phyloP scores from a whole-genome alignment of 2,888 invertebrate species.

The Ormia ochracea region DNA sequence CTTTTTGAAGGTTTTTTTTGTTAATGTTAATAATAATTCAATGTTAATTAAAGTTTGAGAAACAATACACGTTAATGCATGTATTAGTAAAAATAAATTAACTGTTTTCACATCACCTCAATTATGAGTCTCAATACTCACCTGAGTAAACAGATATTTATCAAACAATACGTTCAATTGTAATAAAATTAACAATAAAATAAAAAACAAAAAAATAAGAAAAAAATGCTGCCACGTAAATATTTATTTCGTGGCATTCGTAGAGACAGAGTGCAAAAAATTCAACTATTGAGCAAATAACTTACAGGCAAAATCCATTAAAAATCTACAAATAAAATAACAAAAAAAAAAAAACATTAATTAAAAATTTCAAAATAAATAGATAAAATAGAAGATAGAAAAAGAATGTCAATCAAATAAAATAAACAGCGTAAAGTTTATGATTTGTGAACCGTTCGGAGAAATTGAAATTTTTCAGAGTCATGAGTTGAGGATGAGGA shows the following conservation, averaged over 20 bases:
- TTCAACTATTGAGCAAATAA: neutral
- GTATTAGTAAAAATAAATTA: conserved; percentile 5
- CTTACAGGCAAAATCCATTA: conserved; percentile 40
- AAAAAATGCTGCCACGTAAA: neutral
- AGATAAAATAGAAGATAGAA: neutral
- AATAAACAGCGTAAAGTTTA: neutral
- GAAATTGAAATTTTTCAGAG: neutral
- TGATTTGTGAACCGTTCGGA: neutral
- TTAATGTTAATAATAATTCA: conserved; percentile 46
- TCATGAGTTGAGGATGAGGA: too few relatives aligned
- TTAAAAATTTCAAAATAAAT: neutral
- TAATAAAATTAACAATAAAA: neutral
- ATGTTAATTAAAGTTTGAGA: conserved; percentile 28
- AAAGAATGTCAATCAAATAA: neutral
- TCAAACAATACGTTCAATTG: neutral
- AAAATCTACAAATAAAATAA: conserved; percentile 18
- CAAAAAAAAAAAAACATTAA: conserved; percentile 8
- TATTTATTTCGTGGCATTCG: neutral
- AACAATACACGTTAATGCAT: conserved; percentile 29
- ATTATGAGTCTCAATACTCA: conserved; percentile 30
- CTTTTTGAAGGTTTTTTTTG: conserved; percentile 42
- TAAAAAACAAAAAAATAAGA: neutral
- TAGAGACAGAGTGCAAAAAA: neutral
- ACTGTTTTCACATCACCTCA: conserved; percentile 20
- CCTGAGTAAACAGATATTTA: conserved; percentile 50